A percentile compares a stretch with the other conserved stretches of the same genome.
Evolutionary conservation across 2,797 vertebrate species (phyloP).

Genomic region (Enteromius thamalakanensis): DNA sequence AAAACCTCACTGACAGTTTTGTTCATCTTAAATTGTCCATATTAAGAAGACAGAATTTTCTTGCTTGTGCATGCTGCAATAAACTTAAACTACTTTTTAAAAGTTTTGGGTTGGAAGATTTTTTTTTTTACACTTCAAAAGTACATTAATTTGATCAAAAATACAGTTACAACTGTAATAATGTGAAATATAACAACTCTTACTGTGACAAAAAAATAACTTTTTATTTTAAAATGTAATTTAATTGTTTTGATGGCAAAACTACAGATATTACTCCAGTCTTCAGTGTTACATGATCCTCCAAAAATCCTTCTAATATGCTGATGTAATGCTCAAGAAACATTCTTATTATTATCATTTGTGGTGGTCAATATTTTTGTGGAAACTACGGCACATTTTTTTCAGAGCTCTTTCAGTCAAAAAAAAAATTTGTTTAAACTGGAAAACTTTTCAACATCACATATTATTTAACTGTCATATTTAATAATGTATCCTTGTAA

Average conservation of each 20-base stretch:
- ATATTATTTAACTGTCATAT: background rate
- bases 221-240: background rate
- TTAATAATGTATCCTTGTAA: background rate
- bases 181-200: background rate
- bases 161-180: background rate
- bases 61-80: background rate
- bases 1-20: background rate
- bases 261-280: background rate
- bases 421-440: too few species aligned
- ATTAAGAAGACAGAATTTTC: background rate
- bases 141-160: background rate
- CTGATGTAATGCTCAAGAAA: background rate
- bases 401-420: background rate
- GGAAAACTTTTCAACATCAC: background rate
- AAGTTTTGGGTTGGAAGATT: background rate
- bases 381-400: background rate
- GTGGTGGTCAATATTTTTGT: background rate
- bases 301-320: background rate
- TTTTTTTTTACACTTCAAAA: background rate
- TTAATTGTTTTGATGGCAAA: conserved; percentile 1
- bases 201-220: background rate
- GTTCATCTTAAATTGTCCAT: background rate
- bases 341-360: background rate
- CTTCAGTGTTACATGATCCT: background rate
- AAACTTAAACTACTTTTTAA: background rate